A percentile compares a stretch with the other conserved stretches of the same genome.
These are phyloP conservation scores for Drosophila oshimai DNA, from an alignment of 1,140 invertebrate species.

Conservation along the genomic window DNA sequence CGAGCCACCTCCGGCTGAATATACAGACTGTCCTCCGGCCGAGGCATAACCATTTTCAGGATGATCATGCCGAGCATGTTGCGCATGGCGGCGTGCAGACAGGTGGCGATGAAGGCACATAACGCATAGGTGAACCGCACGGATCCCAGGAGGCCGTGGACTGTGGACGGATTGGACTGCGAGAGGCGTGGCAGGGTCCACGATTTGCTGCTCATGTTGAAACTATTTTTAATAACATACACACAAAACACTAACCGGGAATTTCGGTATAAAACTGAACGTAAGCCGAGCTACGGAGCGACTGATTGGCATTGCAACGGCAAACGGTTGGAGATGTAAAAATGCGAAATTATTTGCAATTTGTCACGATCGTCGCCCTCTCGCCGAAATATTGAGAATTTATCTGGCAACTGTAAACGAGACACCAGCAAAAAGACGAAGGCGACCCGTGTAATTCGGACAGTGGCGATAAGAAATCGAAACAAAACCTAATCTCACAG, in stretches of 20 bases:
- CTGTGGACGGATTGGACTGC: not conserved
- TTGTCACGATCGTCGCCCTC: slow-evolving; percentile 55
- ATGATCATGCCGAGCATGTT: slow-evolving; percentile 70
- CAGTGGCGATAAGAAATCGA: slow-evolving; percentile 33
- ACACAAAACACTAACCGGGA: slow-evolving; percentile 5
- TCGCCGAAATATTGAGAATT: slow-evolving; percentile 16
- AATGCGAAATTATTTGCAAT: slow-evolving; percentile 51
- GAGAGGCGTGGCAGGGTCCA: slow-evolving; percentile 50
- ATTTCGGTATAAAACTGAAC: not conserved
- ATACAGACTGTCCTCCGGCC: slow-evolving; percentile 13
- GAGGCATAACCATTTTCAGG: slow-evolving; percentile 64
- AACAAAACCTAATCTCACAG: not conserved
- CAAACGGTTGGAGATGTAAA: slow-evolving; percentile 23
- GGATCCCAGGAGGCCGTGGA: slow-evolving; percentile 37
- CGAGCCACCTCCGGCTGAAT: not conserved
- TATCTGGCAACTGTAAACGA: slow-evolving; percentile 57
- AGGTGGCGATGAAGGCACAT: slow-evolving; percentile 62
- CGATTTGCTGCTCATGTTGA: slow-evolving; percentile 43
- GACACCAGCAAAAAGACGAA: slow-evolving; percentile 27
- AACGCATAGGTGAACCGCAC: slow-evolving; percentile 62
- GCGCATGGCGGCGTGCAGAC: slow-evolving; percentile 57
- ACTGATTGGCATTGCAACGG: slow-evolving; percentile 20
- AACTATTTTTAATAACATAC: not conserved
- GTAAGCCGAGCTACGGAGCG: not conserved
- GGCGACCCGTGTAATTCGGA: slow-evolving; percentile 10